Evolutionary conservation across 2,797 vertebrate genomes (phyloP), one percentile per base, ranked within the genome.

Genomic region (Ctenochaetus hawaiiensis): DNA sequence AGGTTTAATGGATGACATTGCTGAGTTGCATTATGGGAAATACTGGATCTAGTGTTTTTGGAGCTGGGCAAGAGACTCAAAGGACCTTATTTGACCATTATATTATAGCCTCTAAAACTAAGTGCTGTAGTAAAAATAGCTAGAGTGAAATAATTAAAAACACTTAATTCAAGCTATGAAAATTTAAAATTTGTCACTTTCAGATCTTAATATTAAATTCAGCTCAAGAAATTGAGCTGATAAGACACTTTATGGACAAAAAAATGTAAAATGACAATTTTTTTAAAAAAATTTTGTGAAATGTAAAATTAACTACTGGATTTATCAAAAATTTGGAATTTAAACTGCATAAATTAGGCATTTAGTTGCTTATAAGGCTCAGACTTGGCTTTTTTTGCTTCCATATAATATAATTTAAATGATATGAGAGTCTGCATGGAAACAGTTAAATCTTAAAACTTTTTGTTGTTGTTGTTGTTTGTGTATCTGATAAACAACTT

Each of bases 391-490:
- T 22, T 66, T 72, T 41, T 77, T 77, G 72, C 75, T 73, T 87
- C 75, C 45, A 2, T 75, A 73, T 20, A 0, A n/a, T 73, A 63
- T 48, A 73, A 76, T 69, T 45, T 20, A 82, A 71, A 52, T 74
- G 64, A 86, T 87, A 61, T 17, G 0, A 73, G 74, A 23, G 67
- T 86, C 72, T 83, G 84, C 75, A 81, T 81, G 71, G 47, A 78
- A 81, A 81, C 45, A 70, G 66, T 78, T 74, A 52, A 34, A 81
- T 75, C 72, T 68, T 80, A 43, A 86, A 87, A 82, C 78, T 73
- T 67, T 20, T 26, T 56, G 13, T 56, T 66, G 56, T 56, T 67
- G 56, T 59, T 78, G 41, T 75, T 80, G 44, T 69, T 75, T 71
- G 26, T 85, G 56, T 69, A 72, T 83, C 44, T 60, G 62, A 76